Evolutionary conservation across 2,797 vertebrate genomes (phyloP), one percentile per base, ranked within the genome.

Genomic region (Cephalopachus bancanus): DNA sequence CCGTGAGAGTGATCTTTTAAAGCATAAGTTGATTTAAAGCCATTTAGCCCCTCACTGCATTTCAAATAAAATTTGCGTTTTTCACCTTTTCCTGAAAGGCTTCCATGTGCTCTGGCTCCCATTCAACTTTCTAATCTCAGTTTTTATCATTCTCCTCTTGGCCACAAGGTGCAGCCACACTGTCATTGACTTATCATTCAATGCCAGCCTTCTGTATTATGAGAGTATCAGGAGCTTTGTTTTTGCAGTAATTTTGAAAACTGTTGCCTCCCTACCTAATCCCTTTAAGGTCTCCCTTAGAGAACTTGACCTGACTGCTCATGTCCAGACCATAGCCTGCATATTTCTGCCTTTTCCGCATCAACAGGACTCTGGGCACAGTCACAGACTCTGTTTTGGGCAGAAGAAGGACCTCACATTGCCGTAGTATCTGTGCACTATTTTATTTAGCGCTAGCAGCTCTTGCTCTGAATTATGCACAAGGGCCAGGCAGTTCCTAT

Each of bases 341-440:
- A 2, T 1, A 2, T 19, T 28, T 28, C 51, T 67, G 17, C 44
- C 55, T 76, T 4, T 71, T 24, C 22, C 26, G 7, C 20, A 0
- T 88, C 49, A 62, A 2, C 49, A 62, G 44, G 10, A 20, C 5
- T 75, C 37, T 83, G 9, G 16, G 9, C 30, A 19, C 15, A 53
- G 65, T 26, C 20, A 87, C 2, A 37, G 55, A 33, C 26, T n/a
- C 67, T 5, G 20, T 49, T 11, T 49, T 20, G 7, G 71, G 26
- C 5, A 37, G 44, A 59, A 37, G 22, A 3, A 2, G 8, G 14
- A 17, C 7, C 22, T 53, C 26, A 20, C 0, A 0, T 5, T 22
- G 1, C 55, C 33, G 59, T 8, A 49, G 22, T 67, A 11, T n/a
- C 24, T 69, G 20, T 19, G 19, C 24, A 69, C 8, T 69, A 16